A percentile compares a stretch with the other conserved stretches of the same genome.
Evolutionary conservation across 2,797 vertebrate genomes (phyloP).

Genomic region (Cyclopterus lumpus): DNA sequence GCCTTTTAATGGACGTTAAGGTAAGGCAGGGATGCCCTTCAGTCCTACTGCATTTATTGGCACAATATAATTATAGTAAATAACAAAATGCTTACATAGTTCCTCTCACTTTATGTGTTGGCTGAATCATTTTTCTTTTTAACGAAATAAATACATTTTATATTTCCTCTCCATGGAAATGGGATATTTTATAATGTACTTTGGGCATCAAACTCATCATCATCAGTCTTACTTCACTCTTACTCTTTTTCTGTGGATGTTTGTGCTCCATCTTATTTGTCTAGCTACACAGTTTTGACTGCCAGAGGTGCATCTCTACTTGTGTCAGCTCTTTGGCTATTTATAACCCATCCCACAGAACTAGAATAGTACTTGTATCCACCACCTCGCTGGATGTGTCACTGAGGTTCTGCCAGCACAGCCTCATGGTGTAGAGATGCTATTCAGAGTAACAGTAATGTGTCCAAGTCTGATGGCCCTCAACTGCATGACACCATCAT

Average conservation of each 20-base stretch:
- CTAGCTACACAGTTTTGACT: constrained; percentile 19
- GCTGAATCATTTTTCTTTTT: neutral
- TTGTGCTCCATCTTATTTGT: neutral
- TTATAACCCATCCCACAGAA: constrained; percentile 47
- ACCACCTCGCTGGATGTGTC: neutral
- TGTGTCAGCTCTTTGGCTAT: constrained; percentile 52
- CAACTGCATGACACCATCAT: neutral
- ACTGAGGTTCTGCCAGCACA: neutral
- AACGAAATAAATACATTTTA: neutral
- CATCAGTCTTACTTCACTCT: neutral
- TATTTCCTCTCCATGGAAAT: neutral
- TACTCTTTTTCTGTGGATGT: neutral
- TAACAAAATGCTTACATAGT: neutral
- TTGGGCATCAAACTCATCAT: neutral
- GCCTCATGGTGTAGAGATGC: neutral
- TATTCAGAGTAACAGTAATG: neutral
- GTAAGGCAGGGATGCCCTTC: neutral
- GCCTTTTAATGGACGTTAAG: neutral
- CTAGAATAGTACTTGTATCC: constrained; percentile 12
- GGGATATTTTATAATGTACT: neutral
- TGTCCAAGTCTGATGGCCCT: neutral
- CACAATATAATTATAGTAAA: neutral
- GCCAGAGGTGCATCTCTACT: constrained; percentile 48
- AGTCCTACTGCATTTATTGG: neutral
- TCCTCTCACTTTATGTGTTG: neutral